phyloP scores from a whole-genome alignment of 2,113 vertebrate species.

The Otus sunia region DNA sequence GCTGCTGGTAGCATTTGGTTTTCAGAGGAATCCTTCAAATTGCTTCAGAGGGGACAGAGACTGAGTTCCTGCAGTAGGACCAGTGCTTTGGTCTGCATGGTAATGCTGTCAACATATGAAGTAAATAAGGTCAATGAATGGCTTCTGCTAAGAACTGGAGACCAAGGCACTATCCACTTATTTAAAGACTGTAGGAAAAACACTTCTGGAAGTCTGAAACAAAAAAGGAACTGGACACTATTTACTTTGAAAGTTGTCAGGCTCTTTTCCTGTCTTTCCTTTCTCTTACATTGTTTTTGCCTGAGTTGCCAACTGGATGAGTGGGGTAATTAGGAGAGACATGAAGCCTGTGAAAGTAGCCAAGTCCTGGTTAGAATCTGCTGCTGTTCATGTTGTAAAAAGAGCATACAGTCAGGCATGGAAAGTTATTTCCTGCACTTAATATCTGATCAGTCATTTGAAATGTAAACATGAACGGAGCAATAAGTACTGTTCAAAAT shows the following conservation, averaged over 20 bases:
- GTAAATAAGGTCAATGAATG: background rate
- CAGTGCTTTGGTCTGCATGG: background rate
- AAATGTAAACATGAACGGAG: background rate
- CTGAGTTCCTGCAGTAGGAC: background rate
- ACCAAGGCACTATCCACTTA: background rate
- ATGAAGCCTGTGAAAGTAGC: background rate
- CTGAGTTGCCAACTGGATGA: background rate
- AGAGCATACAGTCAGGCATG: background rate
- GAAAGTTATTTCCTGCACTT: conserved; percentile 44
- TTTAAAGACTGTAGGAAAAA: background rate
- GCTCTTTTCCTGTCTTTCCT: background rate
- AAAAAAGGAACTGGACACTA: background rate
- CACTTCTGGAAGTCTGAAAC: background rate
- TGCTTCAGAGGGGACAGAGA: background rate
- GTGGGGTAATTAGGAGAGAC: background rate
- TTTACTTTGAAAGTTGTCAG: background rate
- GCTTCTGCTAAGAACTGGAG: background rate
- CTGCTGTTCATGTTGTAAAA: background rate
- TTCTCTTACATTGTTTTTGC: background rate
- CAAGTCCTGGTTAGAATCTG: background rate
- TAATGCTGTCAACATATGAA: background rate
- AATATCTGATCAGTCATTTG: conserved; percentile 15
- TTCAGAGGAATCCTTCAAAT: background rate
- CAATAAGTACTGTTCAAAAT: background rate
- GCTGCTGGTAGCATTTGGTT: background rate